Base-by-base conservation (phyloP, 2,113 vertebrate species). In the Eulemur rufifrons region DNA sequence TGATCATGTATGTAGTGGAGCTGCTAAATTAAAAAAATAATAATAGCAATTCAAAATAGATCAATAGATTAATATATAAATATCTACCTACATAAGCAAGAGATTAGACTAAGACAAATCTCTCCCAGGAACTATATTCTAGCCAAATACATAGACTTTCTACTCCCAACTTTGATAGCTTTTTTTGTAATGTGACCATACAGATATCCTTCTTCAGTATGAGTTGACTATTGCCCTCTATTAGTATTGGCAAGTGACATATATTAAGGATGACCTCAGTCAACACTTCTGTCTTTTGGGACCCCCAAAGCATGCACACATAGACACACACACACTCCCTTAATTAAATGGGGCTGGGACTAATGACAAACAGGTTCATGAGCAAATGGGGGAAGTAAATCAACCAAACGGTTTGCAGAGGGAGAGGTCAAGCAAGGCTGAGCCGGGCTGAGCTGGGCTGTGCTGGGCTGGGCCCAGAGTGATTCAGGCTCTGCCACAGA, bases 321-420 rank as follows among this genome's bases (percentile, higher is more conserved):
- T 0, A 20, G 37, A 17, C 10, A 47, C 42, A 23, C 9, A 56
- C 17, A 95, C 25, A 81, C 63, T 92, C 66, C 68, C 68, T 39
- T 96, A 97, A 98, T 97, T 97, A 97, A 96, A 83, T 92, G 74
- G 87, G 94, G 77, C 54, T 81, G 66, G 59, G 42, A 78, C 87
- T 63, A 77, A 27, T 64, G 95, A 96, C 95, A 98, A 98, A 97
- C 96, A 97, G 91, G 86, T 97, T 96, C 17, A 11, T 96, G 96
- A 98, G 88, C 82, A 97, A 96, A 52, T 81, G 27, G n/a, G 71
- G 88, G 97, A 97, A 97, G 94, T 92, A 96, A 97, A 95, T 86
- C 77, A 94, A 96, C 42, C 45, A 52, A 91, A 85, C n/a, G 13
- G 96, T 91, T 95, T 93, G 54, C 59, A 52, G 83, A 91, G 82